Evolutionary conservation across 2,797 vertebrate genomes (phyloP).

Genomic region (Ara ararauna): DNA sequence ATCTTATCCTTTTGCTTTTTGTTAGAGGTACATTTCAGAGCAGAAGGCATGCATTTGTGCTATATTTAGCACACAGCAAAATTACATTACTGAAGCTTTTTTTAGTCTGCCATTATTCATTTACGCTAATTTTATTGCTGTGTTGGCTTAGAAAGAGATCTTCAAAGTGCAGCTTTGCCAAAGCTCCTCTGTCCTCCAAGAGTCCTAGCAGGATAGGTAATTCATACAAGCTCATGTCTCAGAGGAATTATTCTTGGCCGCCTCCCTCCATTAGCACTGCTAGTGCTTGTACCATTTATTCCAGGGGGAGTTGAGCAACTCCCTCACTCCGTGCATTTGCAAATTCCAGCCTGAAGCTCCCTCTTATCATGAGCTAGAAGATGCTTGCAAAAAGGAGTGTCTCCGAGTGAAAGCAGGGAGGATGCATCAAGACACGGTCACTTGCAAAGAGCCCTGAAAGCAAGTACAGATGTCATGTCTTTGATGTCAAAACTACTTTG

Average conservation of each 20-base stretch:
- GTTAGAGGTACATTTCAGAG: neutral
- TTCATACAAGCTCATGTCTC: neutral
- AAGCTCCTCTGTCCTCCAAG: neutral
- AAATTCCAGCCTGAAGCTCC: neutral
- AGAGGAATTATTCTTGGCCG: neutral
- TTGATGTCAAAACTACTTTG: neutral
- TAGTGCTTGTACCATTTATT: neutral
- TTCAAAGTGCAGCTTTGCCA: neutral
- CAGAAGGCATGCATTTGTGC: neutral
- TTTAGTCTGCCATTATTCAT: neutral
- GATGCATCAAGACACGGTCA: neutral
- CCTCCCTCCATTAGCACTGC: slow-evolving; percentile 28
- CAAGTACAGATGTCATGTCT: rapidly evolving
- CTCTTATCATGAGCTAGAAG: neutral
- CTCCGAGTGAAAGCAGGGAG: neutral
- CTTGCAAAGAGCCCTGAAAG: neutral
- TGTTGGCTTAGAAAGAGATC: neutral
- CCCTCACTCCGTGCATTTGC: neutral
- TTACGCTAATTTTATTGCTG: neutral
- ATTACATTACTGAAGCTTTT: neutral
- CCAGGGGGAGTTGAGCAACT: neutral
- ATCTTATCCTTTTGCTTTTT: neutral
- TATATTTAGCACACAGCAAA: neutral
- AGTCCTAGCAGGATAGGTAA: neutral
- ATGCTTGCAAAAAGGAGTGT: neutral